Conservation (phyloP, 2,113 vertebrate genomes). For the Rallus limicola region DNA sequence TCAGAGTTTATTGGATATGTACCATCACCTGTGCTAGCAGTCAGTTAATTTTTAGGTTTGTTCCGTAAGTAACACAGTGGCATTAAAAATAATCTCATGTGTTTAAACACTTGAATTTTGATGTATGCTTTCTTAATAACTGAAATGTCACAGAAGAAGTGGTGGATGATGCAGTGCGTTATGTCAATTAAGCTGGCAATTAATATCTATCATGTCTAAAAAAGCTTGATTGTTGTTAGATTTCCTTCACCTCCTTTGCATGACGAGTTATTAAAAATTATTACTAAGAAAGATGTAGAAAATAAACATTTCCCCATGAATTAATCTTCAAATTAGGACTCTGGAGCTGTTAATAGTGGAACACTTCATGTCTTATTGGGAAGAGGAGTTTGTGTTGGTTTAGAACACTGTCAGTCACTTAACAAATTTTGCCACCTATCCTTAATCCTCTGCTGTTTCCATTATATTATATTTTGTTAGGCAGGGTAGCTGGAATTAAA, state of each 20-base stretch:
- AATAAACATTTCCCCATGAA: background rate
- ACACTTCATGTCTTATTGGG: background rate
- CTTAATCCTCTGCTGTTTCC: conserved; percentile 2
- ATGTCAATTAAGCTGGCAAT: background rate
- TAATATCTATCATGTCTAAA: background rate
- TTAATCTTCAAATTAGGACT: background rate
- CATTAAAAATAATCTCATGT: background rate
- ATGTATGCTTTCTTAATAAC: background rate
- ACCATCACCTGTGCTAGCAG: background rate
- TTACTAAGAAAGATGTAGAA: background rate
- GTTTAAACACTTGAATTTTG: background rate
- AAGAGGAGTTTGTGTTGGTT: conserved; percentile 7
- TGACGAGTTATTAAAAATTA: background rate
- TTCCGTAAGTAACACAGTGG: background rate
- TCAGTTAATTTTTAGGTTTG: background rate
- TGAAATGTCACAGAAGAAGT: background rate
- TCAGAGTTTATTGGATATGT: background rate
- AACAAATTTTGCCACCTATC: background rate
- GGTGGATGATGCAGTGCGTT: background rate
- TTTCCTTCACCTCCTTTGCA: background rate
- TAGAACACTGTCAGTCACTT: background rate
- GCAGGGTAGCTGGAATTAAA: background rate
- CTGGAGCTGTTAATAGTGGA: background rate
- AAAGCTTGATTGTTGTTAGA: background rate
- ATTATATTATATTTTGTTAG: background rate